Conservation (phyloP, 2,888 invertebrate species). For the Phortica okadai region DNA sequence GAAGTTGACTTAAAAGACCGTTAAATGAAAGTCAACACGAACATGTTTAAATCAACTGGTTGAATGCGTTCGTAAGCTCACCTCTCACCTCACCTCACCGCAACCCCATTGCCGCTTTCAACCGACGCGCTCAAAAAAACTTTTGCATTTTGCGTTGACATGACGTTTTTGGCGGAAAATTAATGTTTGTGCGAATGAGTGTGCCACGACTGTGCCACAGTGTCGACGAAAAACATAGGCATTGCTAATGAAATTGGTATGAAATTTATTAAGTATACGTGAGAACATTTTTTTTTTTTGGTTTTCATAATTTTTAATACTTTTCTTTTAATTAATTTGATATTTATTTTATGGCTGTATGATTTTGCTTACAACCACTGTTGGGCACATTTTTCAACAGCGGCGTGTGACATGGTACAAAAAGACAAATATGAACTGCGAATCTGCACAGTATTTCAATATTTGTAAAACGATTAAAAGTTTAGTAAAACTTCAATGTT, state of each 20-base stretch:
- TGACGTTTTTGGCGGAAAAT: constrained; percentile 53
- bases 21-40: constrained; percentile 71
- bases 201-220: constrained; percentile 16
- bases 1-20: constrained; percentile 71
- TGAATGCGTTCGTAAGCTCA: constrained; percentile 52
- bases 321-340: too few species aligned
- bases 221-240: constrained; percentile 49
- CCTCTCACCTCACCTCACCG: neutral
- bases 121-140: constrained; percentile 41
- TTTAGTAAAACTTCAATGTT: neutral
- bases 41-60: constrained; percentile 69
- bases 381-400: constrained; percentile 31
- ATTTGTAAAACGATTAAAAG: constrained; percentile 52
- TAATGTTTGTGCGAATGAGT: constrained; percentile 17
- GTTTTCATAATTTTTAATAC: neutral
- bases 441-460: neutral
- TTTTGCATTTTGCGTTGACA: constrained; percentile 70
- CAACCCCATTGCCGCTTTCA: constrained; percentile 19
- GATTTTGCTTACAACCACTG: constrained; percentile 30
- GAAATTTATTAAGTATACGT: neutral
- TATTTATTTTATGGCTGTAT: too few species aligned
- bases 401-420: constrained; percentile 2
- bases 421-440: neutral
- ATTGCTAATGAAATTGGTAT: constrained; percentile 43
- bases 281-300: neutral